phyloP scores from a whole-genome alignment of 2,888 invertebrate genomes.

The Athalia rosae region DNA sequence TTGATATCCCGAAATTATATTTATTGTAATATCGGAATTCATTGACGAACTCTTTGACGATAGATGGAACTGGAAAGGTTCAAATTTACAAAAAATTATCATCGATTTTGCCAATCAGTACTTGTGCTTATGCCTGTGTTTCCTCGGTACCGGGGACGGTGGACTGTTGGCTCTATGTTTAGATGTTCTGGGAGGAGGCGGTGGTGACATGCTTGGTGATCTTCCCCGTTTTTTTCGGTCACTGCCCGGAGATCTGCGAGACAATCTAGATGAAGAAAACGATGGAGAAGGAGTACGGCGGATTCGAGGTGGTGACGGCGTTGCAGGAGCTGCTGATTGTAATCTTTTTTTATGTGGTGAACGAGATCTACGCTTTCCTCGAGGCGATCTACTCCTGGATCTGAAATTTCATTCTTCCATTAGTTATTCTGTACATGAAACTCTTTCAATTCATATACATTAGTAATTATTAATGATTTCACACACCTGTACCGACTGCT shows the following conservation, averaged over 20 bases:
- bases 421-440: not conserved
- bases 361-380: slow-evolving; percentile 73
- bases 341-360: slow-evolving; percentile 70
- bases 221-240: slow-evolving; percentile 68
- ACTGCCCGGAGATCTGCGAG: slow-evolving; percentile 61
- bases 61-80: too few relatives aligned
- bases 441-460: not conserved
- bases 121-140: slow-evolving; percentile 77
- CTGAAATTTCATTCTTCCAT: slow-evolving; percentile 52
- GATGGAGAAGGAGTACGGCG: slow-evolving; percentile 69
- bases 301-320: slow-evolving; percentile 70
- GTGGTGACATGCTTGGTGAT: slow-evolving; percentile 70
- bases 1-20: too few relatives aligned
- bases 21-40: too few relatives aligned
- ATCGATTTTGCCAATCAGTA: slow-evolving; percentile 65
- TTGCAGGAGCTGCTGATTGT: slow-evolving; percentile 60
- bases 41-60: too few relatives aligned
- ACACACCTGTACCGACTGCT: slow-evolving; percentile 65
- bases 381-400: slow-evolving; percentile 71
- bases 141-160: slow-evolving; percentile 74
- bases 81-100: too few relatives aligned
- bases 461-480: not conserved
- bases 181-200: slow-evolving; percentile 61
- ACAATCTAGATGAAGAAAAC: slow-evolving; percentile 63
- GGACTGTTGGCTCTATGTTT: slow-evolving; percentile 68